Percentiles rank a stretch among this genome's conserved stretches.
These are phyloP conservation scores for Maccullochella peelii DNA, from an alignment of 2,113 vertebrate species.

Conservation along the genomic window DNA sequence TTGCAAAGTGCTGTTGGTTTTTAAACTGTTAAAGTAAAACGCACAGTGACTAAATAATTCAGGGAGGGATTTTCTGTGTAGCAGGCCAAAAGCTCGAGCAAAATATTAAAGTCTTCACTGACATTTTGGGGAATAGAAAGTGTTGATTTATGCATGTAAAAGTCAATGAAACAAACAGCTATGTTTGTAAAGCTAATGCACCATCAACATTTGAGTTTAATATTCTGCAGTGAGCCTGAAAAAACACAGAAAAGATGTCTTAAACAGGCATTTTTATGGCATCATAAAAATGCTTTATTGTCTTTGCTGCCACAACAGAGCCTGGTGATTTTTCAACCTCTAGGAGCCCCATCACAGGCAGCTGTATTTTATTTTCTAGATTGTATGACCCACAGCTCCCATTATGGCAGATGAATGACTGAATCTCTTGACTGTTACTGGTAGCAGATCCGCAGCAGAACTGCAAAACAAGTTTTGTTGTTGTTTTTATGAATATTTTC, in stretches of 20 bases:
- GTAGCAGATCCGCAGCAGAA: slow-evolving; percentile 41
- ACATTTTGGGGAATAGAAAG: slow-evolving; percentile 38
- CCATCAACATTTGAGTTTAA: slow-evolving; percentile 44
- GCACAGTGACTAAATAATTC: slow-evolving; percentile 35
- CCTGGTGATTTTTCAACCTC: slow-evolving; percentile 71
- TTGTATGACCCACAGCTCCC: slow-evolving; percentile 66
- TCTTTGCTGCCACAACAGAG: slow-evolving; percentile 70
- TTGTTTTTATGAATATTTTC: slow-evolving; percentile 60
- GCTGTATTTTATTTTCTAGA: slow-evolving; percentile 62
- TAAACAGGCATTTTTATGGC: slow-evolving; percentile 59
- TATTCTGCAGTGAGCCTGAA: slow-evolving; percentile 46
- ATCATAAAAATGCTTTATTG: slow-evolving; percentile 71
- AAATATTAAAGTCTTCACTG: slow-evolving; percentile 22
- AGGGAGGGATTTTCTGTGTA: slow-evolving; percentile 25
- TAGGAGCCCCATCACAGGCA: slow-evolving; percentile 63
- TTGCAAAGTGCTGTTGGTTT: slow-evolving; percentile 35
- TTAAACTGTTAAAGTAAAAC: slow-evolving; percentile 35
- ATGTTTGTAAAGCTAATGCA: slow-evolving; percentile 50
- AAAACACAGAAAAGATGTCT: slow-evolving; percentile 52
- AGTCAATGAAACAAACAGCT: slow-evolving; percentile 51
- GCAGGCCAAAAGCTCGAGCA: neutral
- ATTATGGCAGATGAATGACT: slow-evolving; percentile 70
- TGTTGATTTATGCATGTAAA: slow-evolving; percentile 48
- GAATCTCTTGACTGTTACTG: slow-evolving; percentile 47
- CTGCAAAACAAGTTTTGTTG: slow-evolving; percentile 50